Evolutionary conservation across 1,140 invertebrate genomes (phyloP), one percentile per base, ranked within the genome.

Genomic region (Aricia agestis): DNA sequence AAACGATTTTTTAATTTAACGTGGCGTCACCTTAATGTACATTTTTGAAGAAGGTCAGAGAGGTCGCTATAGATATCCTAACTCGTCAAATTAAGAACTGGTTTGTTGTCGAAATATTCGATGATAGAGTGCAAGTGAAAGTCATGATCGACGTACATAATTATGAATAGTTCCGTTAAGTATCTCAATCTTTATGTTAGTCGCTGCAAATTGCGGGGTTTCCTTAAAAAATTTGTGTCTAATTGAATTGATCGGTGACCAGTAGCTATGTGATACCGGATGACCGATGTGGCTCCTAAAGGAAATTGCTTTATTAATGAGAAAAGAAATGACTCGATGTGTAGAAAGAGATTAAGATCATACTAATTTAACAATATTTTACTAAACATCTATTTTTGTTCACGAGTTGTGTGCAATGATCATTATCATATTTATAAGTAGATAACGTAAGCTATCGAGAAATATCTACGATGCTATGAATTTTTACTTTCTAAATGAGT

Each of bases 91-190:
- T 75, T 73, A 75, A 80, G 78, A 90, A 90, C 87, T 81, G 86
- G 87, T 90, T 90, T 86, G 74, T 80, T 82, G 77, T 82, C 75
- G 75, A 83, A 86, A 85, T 89, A 85, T 87, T 84, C 82, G 80
- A 79, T 86, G 85, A 89, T 87, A 83, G 87, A 89, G 83, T 87
- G 85, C 79, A 82, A 90, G 88, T 90, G 88, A 90, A 90, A 90
- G 88, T 87, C 82, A 88, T 87, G 79, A 86, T 86, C 81, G 83
- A 78, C 81, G 78, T 84, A 82, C 76, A 72, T 77, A 75, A 75
- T 80, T 76, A 78, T 81, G 87, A 84, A 87, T 79, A 86, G 83
- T 90, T 86, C 82, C 85, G 84, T 85, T 85, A 79, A 77, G 73
- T 79, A 82, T 82, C 82, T 85, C 76, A 79, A 76, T 78, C 77